phyloP scores from a whole-genome alignment of 2,888 invertebrate species.

The Tachina fera region DNA sequence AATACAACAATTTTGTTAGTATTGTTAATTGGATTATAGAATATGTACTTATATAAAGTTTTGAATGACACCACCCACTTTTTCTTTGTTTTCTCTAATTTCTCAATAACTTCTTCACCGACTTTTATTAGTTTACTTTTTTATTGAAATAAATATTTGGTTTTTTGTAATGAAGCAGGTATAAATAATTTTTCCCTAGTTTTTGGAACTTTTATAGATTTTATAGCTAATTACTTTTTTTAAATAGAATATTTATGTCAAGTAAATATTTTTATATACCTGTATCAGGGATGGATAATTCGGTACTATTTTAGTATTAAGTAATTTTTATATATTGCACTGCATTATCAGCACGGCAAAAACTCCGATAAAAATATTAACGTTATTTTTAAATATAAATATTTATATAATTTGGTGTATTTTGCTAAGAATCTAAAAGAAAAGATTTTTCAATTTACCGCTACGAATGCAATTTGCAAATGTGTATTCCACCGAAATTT shows the following conservation, averaged over 20 bases:
- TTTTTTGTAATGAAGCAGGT: not conserved
- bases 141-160: conserved; percentile 2
- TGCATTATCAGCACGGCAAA: not conserved
- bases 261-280: conserved; percentile 47
- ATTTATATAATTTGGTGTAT: too few species aligned
- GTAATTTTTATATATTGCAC: not conserved
- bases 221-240: conserved; percentile 29
- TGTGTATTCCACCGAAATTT: too few species aligned
- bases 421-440: too few species aligned
- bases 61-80: conserved; percentile 55
- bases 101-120: not conserved
- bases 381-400: not conserved
- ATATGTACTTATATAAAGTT: not conserved
- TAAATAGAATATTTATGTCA: conserved; percentile 44
- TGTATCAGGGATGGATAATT: conserved; percentile 12
- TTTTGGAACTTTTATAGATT: not conserved
- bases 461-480: too few species aligned
- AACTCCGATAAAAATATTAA: not conserved
- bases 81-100: conserved; percentile 17
- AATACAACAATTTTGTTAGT: conserved; percentile 27
- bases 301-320: not conserved
- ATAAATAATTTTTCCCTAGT: not conserved
- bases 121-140: not conserved
- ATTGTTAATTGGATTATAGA: conserved; percentile 61
- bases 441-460: too few species aligned